phyloP scores from a whole-genome alignment of 2,888 invertebrate genomes.

The Amitus sp. region DNA sequence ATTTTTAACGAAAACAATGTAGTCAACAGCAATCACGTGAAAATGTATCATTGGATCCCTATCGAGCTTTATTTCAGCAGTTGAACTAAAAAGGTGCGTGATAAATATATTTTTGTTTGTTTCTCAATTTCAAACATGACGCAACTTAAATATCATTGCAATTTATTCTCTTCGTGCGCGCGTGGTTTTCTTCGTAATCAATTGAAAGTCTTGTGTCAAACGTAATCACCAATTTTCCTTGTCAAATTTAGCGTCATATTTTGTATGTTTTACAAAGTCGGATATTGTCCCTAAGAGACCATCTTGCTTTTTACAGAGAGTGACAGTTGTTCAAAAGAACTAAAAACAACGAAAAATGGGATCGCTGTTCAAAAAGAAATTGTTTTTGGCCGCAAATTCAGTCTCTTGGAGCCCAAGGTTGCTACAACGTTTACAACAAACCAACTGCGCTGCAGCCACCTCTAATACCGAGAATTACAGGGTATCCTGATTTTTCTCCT shows the following conservation, averaged over 20 bases:
- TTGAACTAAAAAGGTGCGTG: neutral
- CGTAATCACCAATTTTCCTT: neutral
- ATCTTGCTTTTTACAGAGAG: too few relatives aligned
- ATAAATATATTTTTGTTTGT: slow-evolving; percentile 13
- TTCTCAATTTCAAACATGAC: slow-evolving; percentile 18
- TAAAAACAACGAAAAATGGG: slow-evolving; percentile 35
- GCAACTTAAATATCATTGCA: slow-evolving; percentile 10
- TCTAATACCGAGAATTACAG: slow-evolving; percentile 47
- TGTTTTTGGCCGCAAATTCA: slow-evolving; percentile 31
- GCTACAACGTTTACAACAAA: slow-evolving; percentile 46
- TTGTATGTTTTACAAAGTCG: slow-evolving; percentile 17
- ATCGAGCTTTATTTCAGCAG: slow-evolving; percentile 3
- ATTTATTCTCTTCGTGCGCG: slow-evolving; percentile 7
- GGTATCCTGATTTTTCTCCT: slow-evolving; percentile 31
- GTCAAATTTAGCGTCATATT: slow-evolving; percentile 2
- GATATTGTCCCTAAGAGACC: too few relatives aligned
- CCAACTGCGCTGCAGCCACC: slow-evolving; percentile 49
- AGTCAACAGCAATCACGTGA: slow-evolving; percentile 17
- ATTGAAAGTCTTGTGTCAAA: too few relatives aligned
- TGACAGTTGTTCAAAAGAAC: too few relatives aligned
- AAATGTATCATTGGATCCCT: slow-evolving; percentile 9
- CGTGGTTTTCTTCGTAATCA: slow-evolving; percentile 11
- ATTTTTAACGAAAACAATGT: slow-evolving; percentile 8
- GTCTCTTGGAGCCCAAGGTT: slow-evolving; percentile 24
- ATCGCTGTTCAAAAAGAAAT: slow-evolving; percentile 33